phyloP scores from a whole-genome alignment of 2,888 invertebrate species.

The Nomada ferruginata region DNA sequence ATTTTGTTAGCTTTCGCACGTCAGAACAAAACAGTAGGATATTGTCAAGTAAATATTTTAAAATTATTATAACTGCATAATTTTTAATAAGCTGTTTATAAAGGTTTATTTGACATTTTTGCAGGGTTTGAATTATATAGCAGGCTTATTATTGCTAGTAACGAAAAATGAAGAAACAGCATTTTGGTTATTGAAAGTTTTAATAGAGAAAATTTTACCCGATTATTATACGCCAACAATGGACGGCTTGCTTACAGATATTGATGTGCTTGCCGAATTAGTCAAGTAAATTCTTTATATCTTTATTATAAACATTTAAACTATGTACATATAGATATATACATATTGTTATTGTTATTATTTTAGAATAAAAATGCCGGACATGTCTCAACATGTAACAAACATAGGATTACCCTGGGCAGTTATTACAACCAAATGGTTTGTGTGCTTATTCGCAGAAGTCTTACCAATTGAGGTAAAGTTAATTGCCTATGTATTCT shows the following conservation, averaged over 20 bases:
- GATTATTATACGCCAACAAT: slow-evolving; percentile 95
- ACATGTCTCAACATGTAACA: slow-evolving; percentile 92
- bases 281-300: slow-evolving; percentile 85
- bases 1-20: slow-evolving; percentile 95
- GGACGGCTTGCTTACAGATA: slow-evolving; percentile 95
- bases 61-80: slow-evolving; percentile 26
- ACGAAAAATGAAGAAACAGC: slow-evolving; percentile 96
- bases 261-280: slow-evolving; percentile 94
- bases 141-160: slow-evolving; percentile 92
- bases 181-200: slow-evolving; percentile 96
- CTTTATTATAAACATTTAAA: slow-evolving; percentile 2
- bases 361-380: slow-evolving; percentile 90
- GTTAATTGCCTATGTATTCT: slow-evolving; percentile 46
- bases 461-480: slow-evolving; percentile 94
- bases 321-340: background rate
- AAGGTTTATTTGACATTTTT: slow-evolving; percentile 16
- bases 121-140: slow-evolving; percentile 96
- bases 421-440: slow-evolving; percentile 97
- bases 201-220: slow-evolving; percentile 94
- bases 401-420: slow-evolving; percentile 94
- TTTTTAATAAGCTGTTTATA: slow-evolving; percentile 3
- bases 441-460: slow-evolving; percentile 96
- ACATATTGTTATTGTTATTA: slow-evolving; percentile 11
- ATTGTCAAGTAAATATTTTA: slow-evolving; percentile 89
- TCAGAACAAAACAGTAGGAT: slow-evolving; percentile 94